Percentiles rank a stretch among this genome's conserved stretches.
Evolutionary conservation across 2,888 invertebrate species (phyloP).

Genomic region (Xestoiulus laeticollis): DNA sequence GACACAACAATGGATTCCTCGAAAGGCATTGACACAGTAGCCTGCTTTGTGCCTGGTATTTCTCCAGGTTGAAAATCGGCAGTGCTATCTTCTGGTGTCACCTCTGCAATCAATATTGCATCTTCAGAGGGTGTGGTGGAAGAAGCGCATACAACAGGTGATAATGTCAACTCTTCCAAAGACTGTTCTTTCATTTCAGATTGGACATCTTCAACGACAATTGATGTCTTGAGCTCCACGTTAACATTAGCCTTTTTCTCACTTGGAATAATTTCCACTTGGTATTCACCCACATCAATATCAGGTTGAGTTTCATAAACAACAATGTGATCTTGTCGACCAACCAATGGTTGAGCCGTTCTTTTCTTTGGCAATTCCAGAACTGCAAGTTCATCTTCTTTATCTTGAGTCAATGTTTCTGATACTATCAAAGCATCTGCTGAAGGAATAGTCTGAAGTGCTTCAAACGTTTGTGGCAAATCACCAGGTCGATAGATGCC

Average conservation of each 20-base stretch:
- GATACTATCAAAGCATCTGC: conserved; percentile 57
- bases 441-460: conserved; percentile 54
- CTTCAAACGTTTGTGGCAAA: conserved; percentile 46
- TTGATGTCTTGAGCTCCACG: conserved; percentile 56
- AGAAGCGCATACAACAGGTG: conserved; percentile 47
- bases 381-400: conserved; percentile 56
- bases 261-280: conserved; percentile 55
- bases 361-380: conserved; percentile 55
- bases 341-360: conserved; percentile 31
- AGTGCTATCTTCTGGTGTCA: conserved; percentile 43
- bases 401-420: conserved; percentile 56
- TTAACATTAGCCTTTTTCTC: conserved; percentile 55
- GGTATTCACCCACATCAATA: conserved; percentile 56
- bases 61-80: conserved; percentile 47
- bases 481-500: conserved; percentile 51
- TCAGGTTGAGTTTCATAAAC: conserved; percentile 55
- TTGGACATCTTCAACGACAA: conserved; percentile 57
- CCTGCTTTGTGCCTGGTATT: conserved; percentile 52
- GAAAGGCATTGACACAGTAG: conserved; percentile 55
- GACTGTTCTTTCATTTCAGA: conserved; percentile 57
- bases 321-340: conserved; percentile 52
- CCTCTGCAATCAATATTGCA: conserved; percentile 54
- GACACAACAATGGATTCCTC: conserved; percentile 57
- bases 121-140: conserved; percentile 55
- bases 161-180: conserved; percentile 16